Base-by-base conservation (phyloP, 1,140 invertebrate genomes). In the Ceratina calcarata region DNA sequence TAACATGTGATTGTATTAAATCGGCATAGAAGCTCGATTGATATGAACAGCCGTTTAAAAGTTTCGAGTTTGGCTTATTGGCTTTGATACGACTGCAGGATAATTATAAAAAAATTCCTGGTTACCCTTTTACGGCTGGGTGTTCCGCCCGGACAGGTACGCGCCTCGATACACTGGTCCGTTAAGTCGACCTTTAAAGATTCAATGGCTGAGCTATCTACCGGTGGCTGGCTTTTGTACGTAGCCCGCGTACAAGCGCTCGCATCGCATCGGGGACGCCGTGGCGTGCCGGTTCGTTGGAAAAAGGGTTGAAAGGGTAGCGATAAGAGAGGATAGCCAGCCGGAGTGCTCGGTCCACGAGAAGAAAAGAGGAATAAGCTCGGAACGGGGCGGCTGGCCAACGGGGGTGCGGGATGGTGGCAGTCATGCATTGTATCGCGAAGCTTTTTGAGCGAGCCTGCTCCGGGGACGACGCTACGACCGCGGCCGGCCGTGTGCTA, bases 371-470 rank as follows among this genome's bases (percentile, higher is more conserved):
- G 78, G 77, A 78, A 55, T 51, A 24, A 68, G 37, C 18, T 13
- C 51, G 51, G 18, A 22, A 65, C 32, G 13, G 69, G 55, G 51
- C 57, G 69, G 70, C 49, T 32, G 71, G 84, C 72, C 72, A 78
- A 75, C 68, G 24, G 45, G 68, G 24, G 45, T 53, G 62, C 27
- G 55, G 24, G 49, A 37, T 55, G 80, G 78, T 72, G 66, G 82
- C 51, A 20, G 71, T 80, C 85, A 78, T 87, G 82, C 85, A 90
- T 89, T 89, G 88, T 91, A 91, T 93, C 89, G 93, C 91, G 88
- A 10, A 92, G 90, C 88, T 90, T 91, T 93, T 91, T 91, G 91
- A 93, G 91, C 91, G 90, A 91, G 80, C 57, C 76, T 73, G 87
- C 86, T 89, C 77, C 79, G 82, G 87, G 79, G 57, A 76, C 80